Conservation (phyloP, 2,797 vertebrate genomes). For the Sebastes flavidus region DNA sequence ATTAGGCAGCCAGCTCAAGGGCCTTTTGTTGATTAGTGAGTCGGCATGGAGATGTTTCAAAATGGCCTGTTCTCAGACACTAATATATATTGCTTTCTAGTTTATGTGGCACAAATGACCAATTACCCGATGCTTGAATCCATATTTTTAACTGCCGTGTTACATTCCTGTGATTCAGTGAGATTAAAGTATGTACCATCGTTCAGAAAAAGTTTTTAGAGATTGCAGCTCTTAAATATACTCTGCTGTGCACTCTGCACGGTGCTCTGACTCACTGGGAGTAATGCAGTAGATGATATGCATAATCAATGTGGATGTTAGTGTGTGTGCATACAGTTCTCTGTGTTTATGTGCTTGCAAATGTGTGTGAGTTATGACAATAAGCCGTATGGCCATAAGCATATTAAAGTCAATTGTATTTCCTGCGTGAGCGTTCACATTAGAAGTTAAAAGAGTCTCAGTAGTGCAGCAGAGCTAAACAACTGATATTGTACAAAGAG, state of each 20-base stretch:
- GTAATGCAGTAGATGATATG: neutral
- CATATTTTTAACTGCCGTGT: neutral
- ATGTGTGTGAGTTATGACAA: slow-evolving; percentile 3
- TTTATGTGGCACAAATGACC: slow-evolving; percentile 18
- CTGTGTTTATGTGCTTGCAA: neutral
- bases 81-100: slow-evolving; percentile 5
- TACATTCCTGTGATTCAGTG: neutral
- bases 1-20: slow-evolving; percentile 23
- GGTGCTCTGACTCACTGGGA: neutral
- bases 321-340: neutral
- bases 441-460: slow-evolving; percentile 2
- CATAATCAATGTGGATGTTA: neutral
- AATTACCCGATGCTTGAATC: neutral
- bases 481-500: neutral
- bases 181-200: neutral
- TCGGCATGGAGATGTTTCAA: neutral
- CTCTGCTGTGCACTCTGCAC: neutral
- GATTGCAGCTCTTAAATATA: neutral
- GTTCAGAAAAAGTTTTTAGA: slow-evolving; percentile 1
- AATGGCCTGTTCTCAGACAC: neutral
- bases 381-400: slow-evolving; percentile 14
- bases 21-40: slow-evolving; percentile 37
- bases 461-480: neutral
- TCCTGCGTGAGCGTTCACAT: neutral
- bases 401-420: neutral